Evolutionary conservation across 2,797 vertebrate genomes (phyloP).

Genomic region (Sciaenops ocellatus): DNA sequence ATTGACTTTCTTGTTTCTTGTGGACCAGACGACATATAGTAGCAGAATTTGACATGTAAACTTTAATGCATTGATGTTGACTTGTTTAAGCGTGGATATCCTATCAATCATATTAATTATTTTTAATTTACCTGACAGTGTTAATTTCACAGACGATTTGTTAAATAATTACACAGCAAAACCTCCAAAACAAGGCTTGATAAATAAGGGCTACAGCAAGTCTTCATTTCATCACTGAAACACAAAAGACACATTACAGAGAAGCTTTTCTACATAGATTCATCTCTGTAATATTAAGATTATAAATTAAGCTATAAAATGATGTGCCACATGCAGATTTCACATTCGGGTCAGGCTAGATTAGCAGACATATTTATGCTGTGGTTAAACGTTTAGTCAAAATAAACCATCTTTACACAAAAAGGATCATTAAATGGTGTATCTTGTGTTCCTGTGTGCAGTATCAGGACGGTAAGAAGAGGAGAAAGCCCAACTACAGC

Average conservation of each 20-base stretch:
- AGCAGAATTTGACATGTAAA: constrained; percentile 62
- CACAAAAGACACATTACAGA: constrained; percentile 36
- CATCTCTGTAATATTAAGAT: constrained; percentile 16
- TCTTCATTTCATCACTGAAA: constrained; percentile 37
- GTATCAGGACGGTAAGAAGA: constrained; percentile 96
- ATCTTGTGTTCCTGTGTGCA: constrained; percentile 76
- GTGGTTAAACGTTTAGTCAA: constrained; percentile 29
- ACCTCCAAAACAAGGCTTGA: constrained; percentile 40
- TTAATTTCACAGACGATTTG: constrained; percentile 80
- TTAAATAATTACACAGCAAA: constrained; percentile 68
- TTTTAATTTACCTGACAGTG: constrained; percentile 75
- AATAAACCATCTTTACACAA: constrained; percentile 18
- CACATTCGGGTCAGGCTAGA: constrained; percentile 36
- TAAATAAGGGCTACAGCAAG: constrained; percentile 40
- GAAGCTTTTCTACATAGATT: constrained; percentile 12
- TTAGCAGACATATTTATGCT: constrained; percentile 31
- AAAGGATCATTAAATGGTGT: constrained; percentile 42
- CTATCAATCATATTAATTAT: constrained; percentile 69
- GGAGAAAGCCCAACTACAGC: constrained; percentile 97
- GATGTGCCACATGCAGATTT: constrained; percentile 33
- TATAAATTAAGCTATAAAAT: constrained; percentile 10
- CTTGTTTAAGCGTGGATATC: constrained; percentile 62
- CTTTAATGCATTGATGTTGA: constrained; percentile 59
- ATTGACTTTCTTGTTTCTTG: constrained; percentile 73
- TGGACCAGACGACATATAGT: constrained; percentile 54